phyloP scores from a whole-genome alignment of 2,113 vertebrate genomes.

The Cyanoderma ruficeps region DNA sequence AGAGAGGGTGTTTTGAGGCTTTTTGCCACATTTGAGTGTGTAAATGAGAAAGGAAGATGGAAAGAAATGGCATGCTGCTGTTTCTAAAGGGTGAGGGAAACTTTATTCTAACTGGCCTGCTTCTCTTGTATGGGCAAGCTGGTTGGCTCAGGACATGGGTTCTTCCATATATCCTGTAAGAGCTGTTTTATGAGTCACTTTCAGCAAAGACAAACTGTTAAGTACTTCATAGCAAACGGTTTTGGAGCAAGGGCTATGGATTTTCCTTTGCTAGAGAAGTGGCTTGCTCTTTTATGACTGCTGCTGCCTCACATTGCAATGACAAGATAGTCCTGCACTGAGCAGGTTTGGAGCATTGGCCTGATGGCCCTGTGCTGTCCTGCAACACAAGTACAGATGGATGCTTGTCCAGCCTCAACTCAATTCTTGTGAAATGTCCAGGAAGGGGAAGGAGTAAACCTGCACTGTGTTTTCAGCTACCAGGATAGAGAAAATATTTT shows the following conservation, averaged over 20 bases:
- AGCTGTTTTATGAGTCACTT: neutral
- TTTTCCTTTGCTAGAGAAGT: neutral
- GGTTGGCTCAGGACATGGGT: neutral
- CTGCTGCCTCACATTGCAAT: neutral
- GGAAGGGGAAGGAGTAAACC: neutral
- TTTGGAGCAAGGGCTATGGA: neutral
- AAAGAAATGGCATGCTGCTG: neutral
- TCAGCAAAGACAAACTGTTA: neutral
- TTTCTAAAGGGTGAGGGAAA: neutral
- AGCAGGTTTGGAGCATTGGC: neutral
- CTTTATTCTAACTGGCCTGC: neutral
- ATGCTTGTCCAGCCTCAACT: neutral
- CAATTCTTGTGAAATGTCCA: neutral
- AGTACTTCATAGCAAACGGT: neutral
- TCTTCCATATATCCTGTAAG: neutral
- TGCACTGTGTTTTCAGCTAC: neutral
- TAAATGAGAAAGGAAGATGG: neutral
- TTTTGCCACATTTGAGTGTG: neutral
- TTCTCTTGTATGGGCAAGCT: neutral
- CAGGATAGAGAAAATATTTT: neutral
- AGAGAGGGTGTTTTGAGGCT: neutral
- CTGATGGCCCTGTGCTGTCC: neutral
- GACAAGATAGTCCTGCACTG: neutral
- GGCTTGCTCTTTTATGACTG: neutral
- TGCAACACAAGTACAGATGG: neutral